A percentile compares a stretch with the other conserved stretches of the same genome.
Evolutionary conservation across 2,113 vertebrate species (phyloP).

Genomic region (Corythornis cristatus): DNA sequence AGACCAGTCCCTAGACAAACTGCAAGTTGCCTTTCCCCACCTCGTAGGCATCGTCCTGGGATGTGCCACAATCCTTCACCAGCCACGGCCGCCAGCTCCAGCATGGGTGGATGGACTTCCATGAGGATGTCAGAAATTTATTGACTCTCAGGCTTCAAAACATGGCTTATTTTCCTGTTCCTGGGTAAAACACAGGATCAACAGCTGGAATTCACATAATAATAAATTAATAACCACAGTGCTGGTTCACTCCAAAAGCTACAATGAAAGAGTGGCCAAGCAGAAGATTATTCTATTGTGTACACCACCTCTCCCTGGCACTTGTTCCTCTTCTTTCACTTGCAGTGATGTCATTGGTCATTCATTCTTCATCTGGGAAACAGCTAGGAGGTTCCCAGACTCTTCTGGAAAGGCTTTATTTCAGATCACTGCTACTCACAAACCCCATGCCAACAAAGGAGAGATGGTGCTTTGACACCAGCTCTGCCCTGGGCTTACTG

Average conservation of each 20-base stretch:
- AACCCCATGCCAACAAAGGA: rapidly evolving
- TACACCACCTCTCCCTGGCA: background rate
- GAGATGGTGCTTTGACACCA: background rate
- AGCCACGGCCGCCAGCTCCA: background rate
- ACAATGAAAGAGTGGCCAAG: background rate
- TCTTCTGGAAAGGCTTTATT: background rate
- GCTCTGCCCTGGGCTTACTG: rapidly evolving
- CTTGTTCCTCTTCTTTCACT: rapidly evolving
- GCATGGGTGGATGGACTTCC: background rate
- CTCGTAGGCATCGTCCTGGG: rapidly evolving
- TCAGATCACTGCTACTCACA: background rate
- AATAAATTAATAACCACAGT: constrained; percentile 22
- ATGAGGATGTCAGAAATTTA: rapidly evolving
- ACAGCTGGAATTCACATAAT: constrained; percentile 23
- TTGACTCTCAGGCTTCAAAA: background rate
- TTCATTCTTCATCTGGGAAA: background rate
- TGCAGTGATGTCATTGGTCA: background rate
- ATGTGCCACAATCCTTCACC: rapidly evolving
- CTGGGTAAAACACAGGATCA: background rate
- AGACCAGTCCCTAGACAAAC: background rate
- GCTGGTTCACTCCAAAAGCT: background rate
- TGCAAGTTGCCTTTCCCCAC: rapidly evolving
- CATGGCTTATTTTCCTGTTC: background rate
- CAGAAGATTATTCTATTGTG: background rate
- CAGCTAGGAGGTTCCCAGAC: background rate